These are phyloP conservation scores for Lophius piscatorius DNA, from an alignment of 2,113 vertebrate genomes.

Conservation along the genomic window DNA sequence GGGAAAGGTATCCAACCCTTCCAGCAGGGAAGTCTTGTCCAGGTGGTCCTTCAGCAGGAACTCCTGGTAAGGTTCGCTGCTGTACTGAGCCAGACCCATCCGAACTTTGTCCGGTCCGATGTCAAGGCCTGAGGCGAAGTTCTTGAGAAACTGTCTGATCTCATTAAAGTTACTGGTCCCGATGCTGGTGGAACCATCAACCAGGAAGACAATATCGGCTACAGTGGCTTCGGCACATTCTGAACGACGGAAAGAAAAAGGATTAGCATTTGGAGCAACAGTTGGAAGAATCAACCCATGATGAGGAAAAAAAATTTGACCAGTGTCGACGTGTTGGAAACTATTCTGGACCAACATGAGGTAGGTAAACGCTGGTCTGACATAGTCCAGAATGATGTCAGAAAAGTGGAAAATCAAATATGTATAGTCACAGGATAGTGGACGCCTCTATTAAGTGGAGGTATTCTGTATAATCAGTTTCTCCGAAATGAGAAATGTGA, in stretches of 20 bases:
- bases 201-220: slow-evolving; percentile 85
- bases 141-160: slow-evolving; percentile 76
- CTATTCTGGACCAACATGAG: too few species aligned
- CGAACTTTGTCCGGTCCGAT: slow-evolving; percentile 76
- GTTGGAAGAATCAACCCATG: too few species aligned
- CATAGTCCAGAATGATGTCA: too few species aligned
- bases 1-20: slow-evolving; percentile 63
- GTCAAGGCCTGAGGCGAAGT: slow-evolving; percentile 74
- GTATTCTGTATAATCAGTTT: too few species aligned
- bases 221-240: slow-evolving; percentile 76
- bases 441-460: too few species aligned
- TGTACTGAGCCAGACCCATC: slow-evolving; percentile 83
- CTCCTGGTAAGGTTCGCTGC: slow-evolving; percentile 62
- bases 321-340: too few species aligned
- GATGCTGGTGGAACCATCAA: slow-evolving; percentile 84
- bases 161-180: slow-evolving; percentile 74
- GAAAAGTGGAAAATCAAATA: too few species aligned
- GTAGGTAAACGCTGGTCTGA: too few species aligned
- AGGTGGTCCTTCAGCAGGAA: slow-evolving; percentile 80
- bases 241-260: slow-evolving; percentile 45
- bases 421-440: too few species aligned
- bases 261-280: slow-evolving; percentile 10
- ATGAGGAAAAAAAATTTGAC: too few species aligned
- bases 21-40: slow-evolving; percentile 72
- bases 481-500: background rate